A percentile compares a stretch with the other conserved stretches of the same genome.
Conservation (phyloP, 2,113 vertebrate genomes). For the Genyomyrus donnyi region DNA sequence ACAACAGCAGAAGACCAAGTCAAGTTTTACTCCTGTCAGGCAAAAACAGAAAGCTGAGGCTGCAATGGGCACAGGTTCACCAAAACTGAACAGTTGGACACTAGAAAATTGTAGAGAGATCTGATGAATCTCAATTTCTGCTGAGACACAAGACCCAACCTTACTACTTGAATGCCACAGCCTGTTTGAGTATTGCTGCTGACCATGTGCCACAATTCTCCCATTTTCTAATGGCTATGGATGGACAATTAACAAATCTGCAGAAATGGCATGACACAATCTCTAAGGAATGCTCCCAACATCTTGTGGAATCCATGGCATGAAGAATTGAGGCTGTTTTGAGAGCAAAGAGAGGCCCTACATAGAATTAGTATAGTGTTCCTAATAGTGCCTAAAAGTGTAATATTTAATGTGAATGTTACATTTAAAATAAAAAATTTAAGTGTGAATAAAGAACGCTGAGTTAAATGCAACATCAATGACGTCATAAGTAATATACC, state of each 20-base stretch:
- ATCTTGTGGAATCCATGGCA: neutral
- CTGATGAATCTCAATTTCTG: neutral
- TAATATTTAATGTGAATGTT: neutral
- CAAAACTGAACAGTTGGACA: neutral
- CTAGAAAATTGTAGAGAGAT: neutral
- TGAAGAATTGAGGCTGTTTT: neutral
- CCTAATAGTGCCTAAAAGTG: neutral
- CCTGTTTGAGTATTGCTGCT: neutral
- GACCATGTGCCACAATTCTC: neutral
- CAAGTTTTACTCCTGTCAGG: neutral
- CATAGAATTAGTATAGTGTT: neutral
- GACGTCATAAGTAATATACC: slow-evolving; percentile 4
- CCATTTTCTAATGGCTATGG: neutral
- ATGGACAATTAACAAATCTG: neutral
- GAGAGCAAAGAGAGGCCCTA: neutral
- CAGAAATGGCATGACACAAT: neutral
- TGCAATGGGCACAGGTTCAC: neutral
- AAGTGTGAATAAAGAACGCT: neutral
- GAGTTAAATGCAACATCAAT: slow-evolving; percentile 4
- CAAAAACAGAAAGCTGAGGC: neutral
- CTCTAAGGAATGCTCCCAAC: neutral
- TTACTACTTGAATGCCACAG: neutral
- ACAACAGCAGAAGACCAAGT: neutral
- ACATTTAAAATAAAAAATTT: neutral
- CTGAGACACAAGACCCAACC: neutral